These are phyloP conservation scores for Machimus atricapillus DNA, from an alignment of 2,888 invertebrate genomes.

Conservation along the genomic window DNA sequence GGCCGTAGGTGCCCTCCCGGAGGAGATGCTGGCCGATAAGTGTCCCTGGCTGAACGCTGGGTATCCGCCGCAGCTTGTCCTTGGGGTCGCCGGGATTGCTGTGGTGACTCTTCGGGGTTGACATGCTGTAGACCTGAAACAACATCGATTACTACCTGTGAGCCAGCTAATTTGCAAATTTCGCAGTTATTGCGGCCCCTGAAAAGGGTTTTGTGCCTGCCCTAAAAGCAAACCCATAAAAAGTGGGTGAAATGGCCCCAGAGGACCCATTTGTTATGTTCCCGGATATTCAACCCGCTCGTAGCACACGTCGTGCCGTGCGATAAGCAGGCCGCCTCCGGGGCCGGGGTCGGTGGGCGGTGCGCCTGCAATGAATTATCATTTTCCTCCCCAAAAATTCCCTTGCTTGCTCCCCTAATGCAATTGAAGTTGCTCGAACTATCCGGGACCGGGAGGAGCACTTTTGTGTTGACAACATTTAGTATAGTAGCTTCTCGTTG, in stretches of 20 bases:
- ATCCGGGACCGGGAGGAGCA: not conserved
- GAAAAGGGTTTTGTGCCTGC: not conserved
- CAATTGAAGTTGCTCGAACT: slow-evolving; percentile 27
- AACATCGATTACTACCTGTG: not conserved
- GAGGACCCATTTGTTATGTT: not conserved
- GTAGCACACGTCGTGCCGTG: not conserved
- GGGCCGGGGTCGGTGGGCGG: not conserved
- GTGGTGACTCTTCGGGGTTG: slow-evolving; percentile 61
- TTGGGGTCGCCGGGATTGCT: slow-evolving; percentile 61
- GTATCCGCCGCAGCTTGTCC: slow-evolving; percentile 68
- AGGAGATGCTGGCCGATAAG: slow-evolving; percentile 66
- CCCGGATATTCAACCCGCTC: not conserved
- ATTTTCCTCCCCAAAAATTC: slow-evolving; percentile 7
- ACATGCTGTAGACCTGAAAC: slow-evolving; percentile 60
- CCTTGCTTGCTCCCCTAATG: not conserved
- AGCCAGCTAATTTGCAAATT: slow-evolving; percentile 8
- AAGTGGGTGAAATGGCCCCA: not conserved
- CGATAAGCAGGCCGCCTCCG: not conserved
- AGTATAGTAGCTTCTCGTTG: slow-evolving; percentile 3
- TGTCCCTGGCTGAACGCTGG: slow-evolving; percentile 65
- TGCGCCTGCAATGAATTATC: not conserved
- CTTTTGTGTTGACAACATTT: slow-evolving; percentile 2
- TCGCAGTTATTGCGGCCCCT: not conserved
- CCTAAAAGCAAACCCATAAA: not conserved
- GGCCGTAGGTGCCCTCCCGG: slow-evolving; percentile 78